These are phyloP conservation scores for Rhinoraja longicauda DNA, from an alignment of 2,797 vertebrate genomes.

Conservation along the genomic window DNA sequence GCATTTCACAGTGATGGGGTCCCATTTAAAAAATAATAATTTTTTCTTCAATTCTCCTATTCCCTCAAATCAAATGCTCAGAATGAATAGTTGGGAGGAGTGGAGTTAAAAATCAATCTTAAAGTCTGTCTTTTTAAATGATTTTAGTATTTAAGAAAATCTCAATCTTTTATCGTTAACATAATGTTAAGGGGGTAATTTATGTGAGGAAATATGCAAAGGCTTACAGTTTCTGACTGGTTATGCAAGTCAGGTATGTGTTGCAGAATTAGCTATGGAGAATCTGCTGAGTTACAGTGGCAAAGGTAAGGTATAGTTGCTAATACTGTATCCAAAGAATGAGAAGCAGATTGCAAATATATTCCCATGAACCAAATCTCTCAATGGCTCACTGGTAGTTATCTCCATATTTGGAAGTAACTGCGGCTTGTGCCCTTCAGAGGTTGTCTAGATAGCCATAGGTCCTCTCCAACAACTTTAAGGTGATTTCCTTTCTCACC, in stretches of 20 bases:
- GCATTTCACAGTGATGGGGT: neutral
- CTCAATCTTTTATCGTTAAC: neutral
- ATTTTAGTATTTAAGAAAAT: neutral
- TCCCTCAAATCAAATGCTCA: neutral
- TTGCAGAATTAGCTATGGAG: neutral
- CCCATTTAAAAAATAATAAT: neutral
- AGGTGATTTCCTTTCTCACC: too few relatives aligned
- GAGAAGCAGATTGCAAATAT: too few relatives aligned
- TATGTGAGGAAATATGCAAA: neutral
- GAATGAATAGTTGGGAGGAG: too few relatives aligned
- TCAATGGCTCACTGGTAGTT: too few relatives aligned
- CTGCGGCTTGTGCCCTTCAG: too few relatives aligned
- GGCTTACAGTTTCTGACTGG: neutral
- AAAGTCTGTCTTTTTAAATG: neutral
- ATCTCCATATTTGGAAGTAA: too few relatives aligned
- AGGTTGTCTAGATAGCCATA: too few relatives aligned
- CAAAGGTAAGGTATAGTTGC: neutral
- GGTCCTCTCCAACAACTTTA: too few relatives aligned
- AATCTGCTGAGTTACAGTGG: neutral
- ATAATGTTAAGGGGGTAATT: neutral
- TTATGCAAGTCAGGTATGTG: neutral
- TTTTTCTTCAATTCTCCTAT: neutral
- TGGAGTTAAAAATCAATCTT: neutral
- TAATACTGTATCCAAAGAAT: too few relatives aligned
- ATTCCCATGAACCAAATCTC: too few relatives aligned